Evolutionary conservation across 2,113 vertebrate genomes (phyloP), one percentile per base, ranked within the genome.

Genomic region (Carassius gibelio): DNA sequence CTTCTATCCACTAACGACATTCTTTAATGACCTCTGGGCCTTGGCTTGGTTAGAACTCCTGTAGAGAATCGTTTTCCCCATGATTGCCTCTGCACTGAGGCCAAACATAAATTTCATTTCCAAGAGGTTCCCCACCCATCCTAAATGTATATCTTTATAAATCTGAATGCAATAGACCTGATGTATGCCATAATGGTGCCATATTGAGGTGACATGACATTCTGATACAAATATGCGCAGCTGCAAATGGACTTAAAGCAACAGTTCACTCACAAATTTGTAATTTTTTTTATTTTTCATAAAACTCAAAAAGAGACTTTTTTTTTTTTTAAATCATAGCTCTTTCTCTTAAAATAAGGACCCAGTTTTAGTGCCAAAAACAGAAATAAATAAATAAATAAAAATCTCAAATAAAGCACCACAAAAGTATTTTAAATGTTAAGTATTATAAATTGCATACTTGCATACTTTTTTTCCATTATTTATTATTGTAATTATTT

Each of bases 81-180:
- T 85, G 81, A 75, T 83, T 90, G 89, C 84, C 79, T 89, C 86
- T 50, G 7, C 69, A 86, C 45, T 71, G 34, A 83, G 83, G 88
- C 90, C 88, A 91, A 89, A 83, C 88, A 87, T 90, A 90, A 90
- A 84, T 86, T 88, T 74, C 83, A 86, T 90, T 89, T 91, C 89
- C 88, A 87, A 88, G 21, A 90, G 83, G 88, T 85, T 85, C 92
- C 88, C 87, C 82, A 91, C 86, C 92, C 93, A 90, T 77, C 85
- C 57, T 87, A 84, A 74, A 85, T 64, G 78, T 86, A 83, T 82
- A 86, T 86, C 78, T 75, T 17, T 45, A 68, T 82, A 82, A 82
- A 86, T 75, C 69, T 23, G 71, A 81, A 81, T 11, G 4, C 5
- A 34, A 64, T 48, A 45, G 52, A 74, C 36, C 21, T 71, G 15